phyloP scores from a whole-genome alignment of 2,113 vertebrate genomes.

The Pituophis catenifer region DNA sequence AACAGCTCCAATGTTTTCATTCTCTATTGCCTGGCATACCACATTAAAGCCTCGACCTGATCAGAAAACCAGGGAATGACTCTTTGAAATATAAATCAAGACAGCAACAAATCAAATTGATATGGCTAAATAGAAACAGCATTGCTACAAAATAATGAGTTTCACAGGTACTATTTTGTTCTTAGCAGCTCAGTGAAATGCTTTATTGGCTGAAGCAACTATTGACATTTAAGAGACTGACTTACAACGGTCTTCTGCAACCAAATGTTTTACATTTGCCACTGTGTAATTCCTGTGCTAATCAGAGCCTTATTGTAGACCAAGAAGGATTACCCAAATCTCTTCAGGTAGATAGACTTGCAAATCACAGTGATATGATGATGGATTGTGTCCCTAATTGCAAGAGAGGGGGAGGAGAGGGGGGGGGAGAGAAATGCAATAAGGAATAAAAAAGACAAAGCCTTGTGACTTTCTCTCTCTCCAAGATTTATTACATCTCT shows the following conservation, averaged over 20 bases:
- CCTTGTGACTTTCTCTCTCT: neutral
- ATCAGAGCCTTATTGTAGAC: conserved; percentile 42
- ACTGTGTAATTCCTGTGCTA: conserved; percentile 18
- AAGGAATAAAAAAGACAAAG: conserved; percentile 11
- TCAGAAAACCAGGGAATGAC: conserved; percentile 19
- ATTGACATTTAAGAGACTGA: conserved; percentile 43
- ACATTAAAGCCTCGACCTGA: neutral
- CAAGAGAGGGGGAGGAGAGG: accelerated
- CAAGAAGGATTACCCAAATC: conserved; percentile 39
- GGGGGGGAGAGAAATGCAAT: neutral
- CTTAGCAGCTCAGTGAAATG: conserved; percentile 45
- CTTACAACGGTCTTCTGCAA: conserved; percentile 30
- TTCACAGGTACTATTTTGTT: conserved; percentile 52
- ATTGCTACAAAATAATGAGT: conserved; percentile 36
- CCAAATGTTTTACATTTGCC: conserved; percentile 46
- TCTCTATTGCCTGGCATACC: neutral
- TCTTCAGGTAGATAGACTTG: conserved; percentile 41
- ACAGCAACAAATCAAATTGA: conserved; percentile 11
- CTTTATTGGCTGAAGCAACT: conserved; percentile 33
- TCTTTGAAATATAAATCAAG: neutral
- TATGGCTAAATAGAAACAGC: neutral
- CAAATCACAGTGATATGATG: conserved; percentile 36
- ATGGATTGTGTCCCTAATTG: conserved; percentile 37
- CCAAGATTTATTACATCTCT: neutral
- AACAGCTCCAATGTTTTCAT: neutral